Conservation (phyloP, 2,888 invertebrate genomes). For the Strigamia crassipes region DNA sequence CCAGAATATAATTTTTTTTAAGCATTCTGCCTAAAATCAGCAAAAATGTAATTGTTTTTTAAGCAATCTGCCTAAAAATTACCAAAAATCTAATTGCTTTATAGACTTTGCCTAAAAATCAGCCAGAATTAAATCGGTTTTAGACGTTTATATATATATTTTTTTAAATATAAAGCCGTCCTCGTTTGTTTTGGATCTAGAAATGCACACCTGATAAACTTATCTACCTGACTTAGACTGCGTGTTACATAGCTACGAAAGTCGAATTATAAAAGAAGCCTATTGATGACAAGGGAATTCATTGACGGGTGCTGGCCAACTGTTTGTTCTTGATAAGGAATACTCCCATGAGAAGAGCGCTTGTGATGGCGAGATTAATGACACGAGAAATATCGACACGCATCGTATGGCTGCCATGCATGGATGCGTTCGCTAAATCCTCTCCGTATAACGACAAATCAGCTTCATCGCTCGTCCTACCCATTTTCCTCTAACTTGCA, state of each 20-base stretch:
- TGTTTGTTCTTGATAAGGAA: slow-evolving; percentile 37
- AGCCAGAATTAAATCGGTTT: too few relatives aligned
- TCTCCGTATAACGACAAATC: slow-evolving; percentile 33
- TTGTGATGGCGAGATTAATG: slow-evolving; percentile 36
- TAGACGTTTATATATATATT: too few relatives aligned
- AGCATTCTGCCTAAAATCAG: too few relatives aligned
- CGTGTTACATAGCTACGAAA: not conserved
- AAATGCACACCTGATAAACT: not conserved
- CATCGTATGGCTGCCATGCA: slow-evolving; percentile 31
- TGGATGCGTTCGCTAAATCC: slow-evolving; percentile 10
- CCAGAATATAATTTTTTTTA: too few relatives aligned
- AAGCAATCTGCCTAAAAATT: too few relatives aligned
- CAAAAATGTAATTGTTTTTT: too few relatives aligned
- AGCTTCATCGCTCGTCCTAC: slow-evolving; percentile 1
- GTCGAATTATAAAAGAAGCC: slow-evolving; percentile 21
- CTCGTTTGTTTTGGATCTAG: not conserved
- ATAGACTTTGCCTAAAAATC: too few relatives aligned
- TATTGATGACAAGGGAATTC: slow-evolving; percentile 37
- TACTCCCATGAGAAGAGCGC: slow-evolving; percentile 17
- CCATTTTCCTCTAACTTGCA: slow-evolving; percentile 1
- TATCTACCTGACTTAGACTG: not conserved
- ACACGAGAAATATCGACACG: slow-evolving; percentile 37
- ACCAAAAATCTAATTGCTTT: too few relatives aligned
- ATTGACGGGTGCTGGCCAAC: slow-evolving; percentile 14
- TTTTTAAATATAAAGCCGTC: too few relatives aligned